Evolutionary conservation across 2,797 vertebrate genomes (phyloP), one percentile per base, ranked within the genome.

Genomic region (Nyctibius grandis): DNA sequence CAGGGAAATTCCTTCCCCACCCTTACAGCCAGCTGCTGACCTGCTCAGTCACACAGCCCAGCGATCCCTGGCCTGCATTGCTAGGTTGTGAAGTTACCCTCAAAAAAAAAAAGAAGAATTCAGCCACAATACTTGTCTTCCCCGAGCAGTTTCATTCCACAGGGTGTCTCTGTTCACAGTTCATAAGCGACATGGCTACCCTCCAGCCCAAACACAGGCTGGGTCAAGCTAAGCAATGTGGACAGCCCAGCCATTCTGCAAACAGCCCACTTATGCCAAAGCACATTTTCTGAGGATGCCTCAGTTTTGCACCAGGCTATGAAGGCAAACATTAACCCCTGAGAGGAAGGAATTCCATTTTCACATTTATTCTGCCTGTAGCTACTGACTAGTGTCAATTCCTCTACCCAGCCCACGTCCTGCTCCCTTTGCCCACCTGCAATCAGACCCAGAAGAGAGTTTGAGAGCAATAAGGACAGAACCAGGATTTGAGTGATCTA

Each of bases 141-240:
- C n/a, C 74, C 42, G 78, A 85, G 70, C 67, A 85, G 57, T 77
- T 67, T 79, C 19, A 63, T 92, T 77, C 88, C 84, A 95, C 50
- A 69, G 84, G 86, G 72, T 88, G 81, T 92, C 95, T 94, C 92
- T 95, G 74, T 89, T 94, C 94, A 91, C 91, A 93, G 84, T 51
- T 97, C 91, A 95, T 85, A 95, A 96, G 65, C 72, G 91, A 44
- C 60, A 26, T 91, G 93, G 94, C 95, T 87, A 40, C 50, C 54
- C 91, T 97, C 96, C 96, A 96, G 91, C 81, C 88, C 88, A 96
- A 97, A 97, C 92, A 97, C 84, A 95, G 86, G 93, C 94, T 95
- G 84, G 88, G 92, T 95, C 86, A 95, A 91, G n/a, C 93, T 85
- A 93, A 95, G 94, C 86, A 94, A 80, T 40, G 31, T 50, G 95